phyloP scores from a whole-genome alignment of 2,888 invertebrate genomes.

The Pinctada fucata region DNA sequence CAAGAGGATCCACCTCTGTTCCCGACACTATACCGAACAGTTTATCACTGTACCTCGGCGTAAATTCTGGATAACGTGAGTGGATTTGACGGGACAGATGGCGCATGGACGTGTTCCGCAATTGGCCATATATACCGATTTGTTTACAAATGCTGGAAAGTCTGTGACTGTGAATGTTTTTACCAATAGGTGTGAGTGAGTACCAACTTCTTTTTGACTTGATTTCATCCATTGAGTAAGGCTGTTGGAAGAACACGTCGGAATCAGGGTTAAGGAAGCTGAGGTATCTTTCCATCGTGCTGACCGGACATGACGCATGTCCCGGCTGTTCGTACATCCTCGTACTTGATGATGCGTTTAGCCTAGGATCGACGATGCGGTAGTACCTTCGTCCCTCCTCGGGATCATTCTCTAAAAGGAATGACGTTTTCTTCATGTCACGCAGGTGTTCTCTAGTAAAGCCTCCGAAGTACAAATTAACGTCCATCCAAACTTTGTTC shows the following conservation, averaged over 20 bases:
- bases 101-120: conserved; percentile 40
- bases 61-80: conserved; percentile 27
- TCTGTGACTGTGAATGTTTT: conserved; percentile 45
- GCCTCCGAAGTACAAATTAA: conserved; percentile 47
- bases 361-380: conserved; percentile 36
- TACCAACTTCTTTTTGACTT: conserved; percentile 38
- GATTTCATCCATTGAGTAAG: conserved; percentile 24
- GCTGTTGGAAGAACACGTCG: conserved; percentile 46
- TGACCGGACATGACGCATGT: conserved; percentile 43
- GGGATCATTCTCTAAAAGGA: conserved; percentile 40
- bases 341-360: conserved; percentile 35
- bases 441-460: conserved; percentile 40
- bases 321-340: conserved; percentile 48
- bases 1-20: neutral
- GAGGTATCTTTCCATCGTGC: conserved; percentile 41
- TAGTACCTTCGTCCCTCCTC: conserved; percentile 37
- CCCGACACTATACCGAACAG: conserved; percentile 13
- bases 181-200: conserved; percentile 40
- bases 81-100: conserved; percentile 23
- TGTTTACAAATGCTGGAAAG: conserved; percentile 41
- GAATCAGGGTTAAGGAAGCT: conserved; percentile 42
- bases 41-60: conserved; percentile 29
- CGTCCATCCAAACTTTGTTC: conserved; percentile 49
- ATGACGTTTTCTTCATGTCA: conserved; percentile 42
- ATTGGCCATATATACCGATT: conserved; percentile 42